Base-by-base conservation (phyloP, 2,888 invertebrate species). In the Nematopogon swammerdamellus region DNA sequence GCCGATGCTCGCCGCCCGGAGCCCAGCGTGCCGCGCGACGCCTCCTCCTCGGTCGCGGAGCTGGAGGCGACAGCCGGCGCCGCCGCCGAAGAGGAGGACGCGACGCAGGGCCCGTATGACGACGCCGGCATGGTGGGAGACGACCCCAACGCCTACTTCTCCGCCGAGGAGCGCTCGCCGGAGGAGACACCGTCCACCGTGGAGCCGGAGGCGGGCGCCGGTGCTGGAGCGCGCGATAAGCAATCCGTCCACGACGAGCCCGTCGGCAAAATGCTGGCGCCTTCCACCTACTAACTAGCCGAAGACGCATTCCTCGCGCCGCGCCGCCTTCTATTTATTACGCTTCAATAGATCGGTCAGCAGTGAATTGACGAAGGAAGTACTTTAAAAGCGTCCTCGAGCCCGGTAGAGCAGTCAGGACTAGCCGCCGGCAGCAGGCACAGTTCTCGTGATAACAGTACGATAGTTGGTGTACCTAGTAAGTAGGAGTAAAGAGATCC, bases 41-140 rank as follows among this genome's bases (percentile, higher is more conserved):
- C 59, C 51, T 63, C 62, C 18, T 65, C 67, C 58, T 64, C 63
- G 64, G 63, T 2, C 58, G 68, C 19, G 36, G 61, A 61, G 36
- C 56, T 54, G 52, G 62, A 60, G 48, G 60, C 71, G 44, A 69
- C 72, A 53, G 74, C 72, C 50, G 63, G 65, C 43, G 65, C 66
- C 55, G 67, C 71, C 53, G 70, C 71, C 52, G 70, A 69, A 52
- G 73, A 72, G 54, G 80, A 79, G 60, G 70, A 72, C 55, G 65
- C 73, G 51, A 86, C 86, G 45, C 81, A 85, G 60, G 86, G 86
- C 14, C 86, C 86, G 2, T 86, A 86, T 61, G 80, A 74, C 57
- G 66, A 75, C 53, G 74, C 74, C 53, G 77, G 81, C 54, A 80
- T 82, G 80, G 73, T 69, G 54, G 83, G 82, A 50, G 82, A 82